A percentile compares a stretch with the other conserved stretches of the same genome.
phyloP scores from a whole-genome alignment of 1,140 invertebrate genomes.

The Glossosoma conforme region DNA sequence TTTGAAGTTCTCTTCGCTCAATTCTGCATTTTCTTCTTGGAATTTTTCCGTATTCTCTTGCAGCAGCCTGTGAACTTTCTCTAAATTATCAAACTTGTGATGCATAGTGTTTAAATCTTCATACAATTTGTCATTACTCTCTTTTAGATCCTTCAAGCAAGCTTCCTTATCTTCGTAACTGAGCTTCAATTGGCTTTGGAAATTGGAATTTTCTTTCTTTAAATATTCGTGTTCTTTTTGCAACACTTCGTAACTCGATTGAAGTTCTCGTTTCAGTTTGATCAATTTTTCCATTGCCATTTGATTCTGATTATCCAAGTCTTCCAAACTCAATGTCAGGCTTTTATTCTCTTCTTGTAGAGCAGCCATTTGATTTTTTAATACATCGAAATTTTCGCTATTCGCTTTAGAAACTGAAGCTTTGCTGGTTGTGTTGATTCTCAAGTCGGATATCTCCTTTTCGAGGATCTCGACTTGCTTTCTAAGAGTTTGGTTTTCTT shows the following conservation, averaged over 20 bases:
- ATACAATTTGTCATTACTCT: constrained; percentile 25
- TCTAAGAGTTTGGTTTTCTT: constrained; percentile 12
- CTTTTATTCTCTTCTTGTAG: constrained; percentile 50
- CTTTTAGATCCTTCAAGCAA: constrained; percentile 29
- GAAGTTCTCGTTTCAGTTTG: constrained; percentile 57
- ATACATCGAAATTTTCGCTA: constrained; percentile 35
- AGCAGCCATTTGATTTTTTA: constrained; percentile 45
- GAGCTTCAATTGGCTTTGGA: constrained; percentile 42
- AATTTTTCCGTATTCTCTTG: constrained; percentile 46
- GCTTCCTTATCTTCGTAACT: constrained; percentile 41
- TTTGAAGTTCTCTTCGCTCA: constrained; percentile 48
- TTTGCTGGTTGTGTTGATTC: constrained; percentile 33
- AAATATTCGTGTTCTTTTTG: constrained; percentile 52
- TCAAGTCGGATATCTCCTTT: constrained; percentile 42
- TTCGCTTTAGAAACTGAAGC: constrained; percentile 23
- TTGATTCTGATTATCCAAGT: constrained; percentile 68
- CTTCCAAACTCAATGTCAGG: constrained; percentile 58
- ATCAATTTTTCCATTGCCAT: constrained; percentile 61
- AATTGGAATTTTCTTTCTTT: constrained; percentile 48
- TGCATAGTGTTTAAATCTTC: constrained; percentile 41
- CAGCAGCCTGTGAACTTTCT: constrained; percentile 42
- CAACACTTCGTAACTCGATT: constrained; percentile 55
- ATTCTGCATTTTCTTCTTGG: constrained; percentile 48
- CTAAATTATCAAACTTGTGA: constrained; percentile 47
- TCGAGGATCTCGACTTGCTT: constrained; percentile 8